Conservation (phyloP, 2,888 invertebrate species). For the Ennomos erosarius region DNA sequence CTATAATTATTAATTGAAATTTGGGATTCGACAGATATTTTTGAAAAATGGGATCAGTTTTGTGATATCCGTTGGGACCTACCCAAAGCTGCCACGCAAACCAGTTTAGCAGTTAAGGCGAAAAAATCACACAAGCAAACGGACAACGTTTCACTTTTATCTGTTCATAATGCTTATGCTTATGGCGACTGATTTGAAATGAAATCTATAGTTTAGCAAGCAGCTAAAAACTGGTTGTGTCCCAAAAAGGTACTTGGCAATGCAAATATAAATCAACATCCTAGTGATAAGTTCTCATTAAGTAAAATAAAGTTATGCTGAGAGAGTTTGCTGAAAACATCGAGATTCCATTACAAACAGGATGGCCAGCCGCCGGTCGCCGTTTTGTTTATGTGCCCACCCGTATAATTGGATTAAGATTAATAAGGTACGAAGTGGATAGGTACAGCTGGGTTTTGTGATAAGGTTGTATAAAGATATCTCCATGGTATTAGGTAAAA, state of each 20-base stretch:
- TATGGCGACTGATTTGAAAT: too few relatives aligned
- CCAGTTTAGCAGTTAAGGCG: too few relatives aligned
- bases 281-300: conserved; percentile 16
- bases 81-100: too few relatives aligned
- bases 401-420: conserved; percentile 35
- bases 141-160: too few relatives aligned
- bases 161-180: too few relatives aligned
- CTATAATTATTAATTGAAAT: too few relatives aligned
- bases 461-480: conserved; percentile 26
- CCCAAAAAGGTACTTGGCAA: conserved; percentile 5
- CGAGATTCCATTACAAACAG: conserved; percentile 29
- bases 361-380: conserved; percentile 20
- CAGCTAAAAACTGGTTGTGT: background rate
- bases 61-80: too few relatives aligned
- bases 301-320: conserved; percentile 26
- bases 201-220: too few relatives aligned
- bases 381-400: conserved; percentile 32
- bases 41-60: too few relatives aligned
- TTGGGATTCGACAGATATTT: too few relatives aligned
- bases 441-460: conserved; percentile 28
- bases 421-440: conserved; percentile 33
- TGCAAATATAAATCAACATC: conserved; percentile 22
- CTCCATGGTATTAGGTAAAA: conserved; percentile 21
- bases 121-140: too few relatives aligned
- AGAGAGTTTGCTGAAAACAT: conserved; percentile 26